phyloP scores from a whole-genome alignment of 2,113 vertebrate genomes.

The Sarotherodon lohbergeri region DNA sequence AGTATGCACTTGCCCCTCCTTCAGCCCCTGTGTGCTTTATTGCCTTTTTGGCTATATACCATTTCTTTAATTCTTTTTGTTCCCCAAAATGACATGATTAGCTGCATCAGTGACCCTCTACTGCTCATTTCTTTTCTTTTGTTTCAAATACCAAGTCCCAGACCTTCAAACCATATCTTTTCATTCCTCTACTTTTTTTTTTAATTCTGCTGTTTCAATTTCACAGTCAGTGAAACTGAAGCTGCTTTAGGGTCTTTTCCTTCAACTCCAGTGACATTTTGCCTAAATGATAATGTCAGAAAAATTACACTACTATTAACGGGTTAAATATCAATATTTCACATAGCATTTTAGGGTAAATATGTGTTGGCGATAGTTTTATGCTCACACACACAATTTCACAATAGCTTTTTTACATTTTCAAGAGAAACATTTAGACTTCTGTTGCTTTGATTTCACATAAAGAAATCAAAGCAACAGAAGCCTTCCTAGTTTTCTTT shows the following conservation, averaged over 20 bases:
- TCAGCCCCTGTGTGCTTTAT: neutral
- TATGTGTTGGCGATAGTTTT: neutral
- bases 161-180: neutral
- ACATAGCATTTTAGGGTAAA: neutral
- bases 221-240: slow-evolving; percentile 12
- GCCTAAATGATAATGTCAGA: slow-evolving; percentile 15
- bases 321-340: slow-evolving; percentile 30
- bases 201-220: neutral
- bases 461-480: neutral
- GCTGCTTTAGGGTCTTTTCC: neutral
- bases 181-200: neutral
- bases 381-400: neutral
- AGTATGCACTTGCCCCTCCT: neutral
- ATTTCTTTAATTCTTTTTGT: neutral
- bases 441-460: neutral
- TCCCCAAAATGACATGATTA: neutral
- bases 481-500: neutral
- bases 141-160: neutral
- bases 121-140: neutral
- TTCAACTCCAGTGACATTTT: slow-evolving; percentile 8
- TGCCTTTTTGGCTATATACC: neutral
- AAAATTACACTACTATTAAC: slow-evolving; percentile 6
- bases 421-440: neutral
- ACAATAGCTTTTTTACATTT: neutral
- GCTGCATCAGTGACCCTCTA: neutral